phyloP scores from a whole-genome alignment of 2,113 vertebrate genomes.

The Scartelaos histophorus region DNA sequence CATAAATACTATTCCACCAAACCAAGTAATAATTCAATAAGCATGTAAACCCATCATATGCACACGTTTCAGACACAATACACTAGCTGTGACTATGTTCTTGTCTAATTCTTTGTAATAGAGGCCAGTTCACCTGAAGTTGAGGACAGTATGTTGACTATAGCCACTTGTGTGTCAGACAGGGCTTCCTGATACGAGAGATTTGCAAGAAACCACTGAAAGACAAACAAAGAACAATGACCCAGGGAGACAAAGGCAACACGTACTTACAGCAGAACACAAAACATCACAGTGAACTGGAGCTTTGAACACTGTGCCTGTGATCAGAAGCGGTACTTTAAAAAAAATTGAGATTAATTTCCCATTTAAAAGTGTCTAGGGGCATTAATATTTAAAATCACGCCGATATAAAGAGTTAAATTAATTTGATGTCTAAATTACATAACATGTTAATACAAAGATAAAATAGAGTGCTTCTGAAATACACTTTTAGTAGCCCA shows the following conservation, averaged over 20 bases:
- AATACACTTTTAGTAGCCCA: no score
- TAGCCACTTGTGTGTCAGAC: slow-evolving; percentile 90
- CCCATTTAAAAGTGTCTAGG: no score
- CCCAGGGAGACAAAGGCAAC: background rate
- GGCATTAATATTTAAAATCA: no score
- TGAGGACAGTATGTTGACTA: slow-evolving; percentile 95
- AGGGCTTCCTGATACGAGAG: slow-evolving; percentile 95
- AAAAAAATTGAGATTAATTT: no score
- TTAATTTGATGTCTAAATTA: no score
- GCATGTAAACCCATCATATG: no score
- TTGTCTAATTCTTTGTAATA: background rate
- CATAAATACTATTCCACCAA: no score
- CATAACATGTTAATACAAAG: no score
- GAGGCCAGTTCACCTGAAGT: slow-evolving; percentile 86
- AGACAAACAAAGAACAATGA: slow-evolving; percentile 30
- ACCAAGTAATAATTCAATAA: no score
- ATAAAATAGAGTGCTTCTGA: no score
- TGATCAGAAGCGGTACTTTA: no score
- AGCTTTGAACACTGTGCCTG: background rate
- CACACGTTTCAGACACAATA: background rate
- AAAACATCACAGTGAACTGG: background rate
- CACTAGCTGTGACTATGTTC: background rate
- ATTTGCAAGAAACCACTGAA: slow-evolving; percentile 96
- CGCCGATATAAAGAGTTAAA: no score
- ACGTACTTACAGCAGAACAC: background rate